Percentiles rank a stretch among this genome's conserved stretches.
Evolutionary conservation across 92 coral and sea anemone genomes (phyloP).

Genomic region (Chrysogorgia sp.): DNA sequence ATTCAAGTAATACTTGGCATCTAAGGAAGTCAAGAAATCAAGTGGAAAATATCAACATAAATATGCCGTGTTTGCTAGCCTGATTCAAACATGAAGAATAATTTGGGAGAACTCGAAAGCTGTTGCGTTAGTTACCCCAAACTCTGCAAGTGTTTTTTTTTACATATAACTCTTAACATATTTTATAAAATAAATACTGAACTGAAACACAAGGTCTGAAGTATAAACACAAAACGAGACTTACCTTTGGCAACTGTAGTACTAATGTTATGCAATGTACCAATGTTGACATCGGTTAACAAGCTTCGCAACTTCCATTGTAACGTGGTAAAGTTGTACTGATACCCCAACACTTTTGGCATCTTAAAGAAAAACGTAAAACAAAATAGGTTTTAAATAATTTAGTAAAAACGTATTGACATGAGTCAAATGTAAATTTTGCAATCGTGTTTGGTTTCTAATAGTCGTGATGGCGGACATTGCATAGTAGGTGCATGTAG

Average conservation of each 20-base stretch:
- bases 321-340: conserved; percentile 8
- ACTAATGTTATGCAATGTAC: conserved; percentile 1
- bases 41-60: too few species aligned
- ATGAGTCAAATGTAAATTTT: background rate
- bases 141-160: too few species aligned
- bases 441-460: too few species aligned
- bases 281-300: background rate
- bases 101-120: too few species aligned
- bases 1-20: conserved; percentile 20
- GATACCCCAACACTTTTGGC: background rate
- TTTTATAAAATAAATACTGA: too few species aligned
- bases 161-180: too few species aligned
- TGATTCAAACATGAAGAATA: too few species aligned
- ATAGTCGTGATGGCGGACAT: too few species aligned
- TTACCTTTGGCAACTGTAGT: background rate
- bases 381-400: background rate
- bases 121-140: too few species aligned
- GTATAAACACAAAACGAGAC: background rate
- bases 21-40: background rate
- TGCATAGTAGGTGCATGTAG: too few species aligned
- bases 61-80: too few species aligned
- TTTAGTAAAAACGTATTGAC: background rate
- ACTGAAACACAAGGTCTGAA: background rate
- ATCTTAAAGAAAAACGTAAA: background rate
- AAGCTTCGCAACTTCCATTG: background rate